phyloP scores from a whole-genome alignment of 2,888 invertebrate species.

The Tipula unca region DNA sequence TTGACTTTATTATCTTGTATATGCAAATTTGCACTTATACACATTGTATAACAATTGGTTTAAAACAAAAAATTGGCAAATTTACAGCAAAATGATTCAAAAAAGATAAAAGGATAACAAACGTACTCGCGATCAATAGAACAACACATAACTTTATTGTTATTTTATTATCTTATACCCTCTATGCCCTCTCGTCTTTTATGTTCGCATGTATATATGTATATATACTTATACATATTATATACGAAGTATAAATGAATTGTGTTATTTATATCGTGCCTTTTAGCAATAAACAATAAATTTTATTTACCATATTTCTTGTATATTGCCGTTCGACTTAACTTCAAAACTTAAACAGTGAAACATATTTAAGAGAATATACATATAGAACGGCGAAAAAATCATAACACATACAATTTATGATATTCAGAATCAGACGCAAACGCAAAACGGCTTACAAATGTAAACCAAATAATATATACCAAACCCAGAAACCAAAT shows the following conservation, averaged over 20 bases:
- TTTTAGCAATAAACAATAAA: constrained; percentile 14
- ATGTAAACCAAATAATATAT: neutral
- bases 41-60: too few species aligned
- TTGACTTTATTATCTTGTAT: too few species aligned
- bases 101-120: neutral
- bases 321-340: neutral
- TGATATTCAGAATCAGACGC: neutral
- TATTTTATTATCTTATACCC: neutral
- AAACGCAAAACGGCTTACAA: neutral
- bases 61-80: neutral
- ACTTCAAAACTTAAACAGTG: neutral
- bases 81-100: neutral
- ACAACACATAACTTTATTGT: neutral
- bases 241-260: neutral
- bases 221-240: neutral
- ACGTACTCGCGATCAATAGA: neutral
- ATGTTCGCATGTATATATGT: neutral
- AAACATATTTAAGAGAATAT: neutral
- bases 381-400: neutral
- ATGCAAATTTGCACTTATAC: too few species aligned
- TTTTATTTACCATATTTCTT: neutral
- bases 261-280: neutral
- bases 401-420: neutral
- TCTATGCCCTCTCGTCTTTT: neutral
- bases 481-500: neutral